phyloP scores from a whole-genome alignment of 53 echinoderm and acorn worm genomes.

The Arbacia lixula region DNA sequence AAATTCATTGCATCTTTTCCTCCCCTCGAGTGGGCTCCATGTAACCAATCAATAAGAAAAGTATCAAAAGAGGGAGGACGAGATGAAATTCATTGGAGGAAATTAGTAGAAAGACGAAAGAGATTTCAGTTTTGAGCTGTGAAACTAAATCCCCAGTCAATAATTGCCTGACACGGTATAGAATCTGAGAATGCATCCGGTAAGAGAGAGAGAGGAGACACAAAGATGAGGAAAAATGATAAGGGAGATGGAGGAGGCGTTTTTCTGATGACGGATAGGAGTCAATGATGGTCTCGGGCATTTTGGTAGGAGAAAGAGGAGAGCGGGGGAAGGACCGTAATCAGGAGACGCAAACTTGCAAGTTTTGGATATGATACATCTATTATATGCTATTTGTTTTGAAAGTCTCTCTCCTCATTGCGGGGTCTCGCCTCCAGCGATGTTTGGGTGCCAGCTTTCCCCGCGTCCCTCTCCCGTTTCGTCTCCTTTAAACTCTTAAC shows the following conservation, averaged over 20 bases:
- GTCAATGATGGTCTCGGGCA: constrained; percentile 44
- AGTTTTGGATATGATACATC: constrained; percentile 60
- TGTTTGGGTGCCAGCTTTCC: constrained; percentile 50
- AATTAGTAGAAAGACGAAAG: constrained; percentile 5
- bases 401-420: constrained; percentile 2
- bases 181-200: constrained; percentile 7
- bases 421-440: constrained; percentile 3
- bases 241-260: constrained; percentile 24
- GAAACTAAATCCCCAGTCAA: constrained; percentile 46
- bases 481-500: constrained; percentile 20
- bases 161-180: constrained; percentile 47
- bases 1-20: constrained; percentile 6
- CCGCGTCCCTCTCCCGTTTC: constrained; percentile 36
- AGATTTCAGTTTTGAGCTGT: constrained; percentile 11
- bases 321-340: neutral
- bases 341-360: constrained; percentile 20
- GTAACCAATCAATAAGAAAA: constrained; percentile 5
- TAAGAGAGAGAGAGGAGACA: neutral
- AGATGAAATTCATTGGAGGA: neutral
- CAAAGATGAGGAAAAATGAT: constrained; percentile 45
- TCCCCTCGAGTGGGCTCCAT: neutral
- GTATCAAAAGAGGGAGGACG: neutral
- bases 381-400: constrained; percentile 54
- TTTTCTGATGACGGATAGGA: constrained; percentile 39
- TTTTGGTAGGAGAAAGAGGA: neutral